Evolutionary conservation across 2,113 vertebrate genomes (phyloP).

Genomic region (Columbina picui): DNA sequence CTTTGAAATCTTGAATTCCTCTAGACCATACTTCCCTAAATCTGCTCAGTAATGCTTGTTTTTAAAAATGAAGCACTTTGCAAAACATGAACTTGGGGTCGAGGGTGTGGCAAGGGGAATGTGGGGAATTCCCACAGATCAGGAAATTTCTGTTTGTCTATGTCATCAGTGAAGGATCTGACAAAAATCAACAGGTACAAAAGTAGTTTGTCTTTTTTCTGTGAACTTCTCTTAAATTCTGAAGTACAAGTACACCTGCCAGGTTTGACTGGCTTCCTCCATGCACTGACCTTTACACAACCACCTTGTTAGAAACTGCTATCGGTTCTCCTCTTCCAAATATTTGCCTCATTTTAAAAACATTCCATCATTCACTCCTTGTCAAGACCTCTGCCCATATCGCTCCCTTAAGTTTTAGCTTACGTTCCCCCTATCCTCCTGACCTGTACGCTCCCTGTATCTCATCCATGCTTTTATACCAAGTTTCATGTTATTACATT

Average conservation of each 20-base stretch:
- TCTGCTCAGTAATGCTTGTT: conserved; percentile 16
- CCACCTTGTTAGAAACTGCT: not conserved
- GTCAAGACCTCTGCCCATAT: not conserved
- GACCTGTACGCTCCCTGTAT: not conserved
- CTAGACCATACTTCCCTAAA: not conserved
- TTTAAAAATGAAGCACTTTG: conserved; percentile 39
- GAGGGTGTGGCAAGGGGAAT: conserved; percentile 9
- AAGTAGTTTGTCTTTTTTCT: not conserved
- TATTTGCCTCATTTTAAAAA: not conserved
- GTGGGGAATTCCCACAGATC: conserved; percentile 30
- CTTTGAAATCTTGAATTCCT: conserved; percentile 53
- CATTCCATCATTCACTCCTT: not conserved
- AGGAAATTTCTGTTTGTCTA: conserved; percentile 47
- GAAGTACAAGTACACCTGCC: not conserved
- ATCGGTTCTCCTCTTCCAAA: not conserved
- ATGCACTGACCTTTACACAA: not conserved
- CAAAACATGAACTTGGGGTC: conserved; percentile 62
- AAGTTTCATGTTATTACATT: not conserved
- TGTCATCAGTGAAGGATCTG: not conserved
- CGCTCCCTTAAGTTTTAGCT: not conserved
- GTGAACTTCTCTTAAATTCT: not conserved
- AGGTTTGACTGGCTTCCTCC: not conserved
- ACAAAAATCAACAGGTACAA: conserved; percentile 18
- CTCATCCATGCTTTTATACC: not conserved
- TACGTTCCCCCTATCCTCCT: not conserved